These are phyloP conservation scores for Sitta europaea DNA, from an alignment of 2,113 vertebrate species.

Conservation along the genomic window DNA sequence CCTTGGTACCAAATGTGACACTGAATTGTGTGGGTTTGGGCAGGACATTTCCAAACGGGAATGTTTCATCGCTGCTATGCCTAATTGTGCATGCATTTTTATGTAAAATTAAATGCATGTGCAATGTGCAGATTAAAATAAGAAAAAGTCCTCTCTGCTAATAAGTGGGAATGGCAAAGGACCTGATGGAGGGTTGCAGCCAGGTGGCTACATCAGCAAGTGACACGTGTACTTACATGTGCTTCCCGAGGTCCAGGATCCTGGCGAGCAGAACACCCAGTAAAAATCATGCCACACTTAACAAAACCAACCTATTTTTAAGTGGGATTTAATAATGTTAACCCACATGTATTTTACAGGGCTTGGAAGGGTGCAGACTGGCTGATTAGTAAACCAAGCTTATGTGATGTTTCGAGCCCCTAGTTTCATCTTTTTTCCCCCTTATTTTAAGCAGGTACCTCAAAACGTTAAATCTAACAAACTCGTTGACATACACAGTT, in stretches of 20 bases:
- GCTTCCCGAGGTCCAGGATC: not conserved
- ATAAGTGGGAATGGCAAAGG: not conserved
- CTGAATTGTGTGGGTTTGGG: not conserved
- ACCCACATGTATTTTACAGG: not conserved
- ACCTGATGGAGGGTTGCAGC: not conserved
- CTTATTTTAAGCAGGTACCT: not conserved
- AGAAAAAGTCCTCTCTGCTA: not conserved
- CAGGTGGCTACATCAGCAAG: not conserved
- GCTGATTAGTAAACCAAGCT: not conserved
- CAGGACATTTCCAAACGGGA: not conserved
- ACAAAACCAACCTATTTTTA: not conserved
- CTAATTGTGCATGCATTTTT: not conserved
- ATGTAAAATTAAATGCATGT: not conserved
- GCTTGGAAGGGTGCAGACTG: not conserved
- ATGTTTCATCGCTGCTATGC: not conserved
- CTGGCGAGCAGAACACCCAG: not conserved
- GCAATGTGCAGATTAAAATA: not conserved
- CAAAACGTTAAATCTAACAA: not conserved
- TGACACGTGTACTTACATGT: not conserved
- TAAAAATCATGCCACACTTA: not conserved
- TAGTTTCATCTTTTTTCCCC: not conserved
- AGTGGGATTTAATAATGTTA: not conserved
- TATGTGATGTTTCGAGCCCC: not conserved
- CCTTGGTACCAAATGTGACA: not conserved
- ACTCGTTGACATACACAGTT: not conserved